Evolutionary conservation across 1,140 invertebrate species (phyloP), one percentile per base, ranked within the genome.

Genomic region (Coboldia fuscipes): DNA sequence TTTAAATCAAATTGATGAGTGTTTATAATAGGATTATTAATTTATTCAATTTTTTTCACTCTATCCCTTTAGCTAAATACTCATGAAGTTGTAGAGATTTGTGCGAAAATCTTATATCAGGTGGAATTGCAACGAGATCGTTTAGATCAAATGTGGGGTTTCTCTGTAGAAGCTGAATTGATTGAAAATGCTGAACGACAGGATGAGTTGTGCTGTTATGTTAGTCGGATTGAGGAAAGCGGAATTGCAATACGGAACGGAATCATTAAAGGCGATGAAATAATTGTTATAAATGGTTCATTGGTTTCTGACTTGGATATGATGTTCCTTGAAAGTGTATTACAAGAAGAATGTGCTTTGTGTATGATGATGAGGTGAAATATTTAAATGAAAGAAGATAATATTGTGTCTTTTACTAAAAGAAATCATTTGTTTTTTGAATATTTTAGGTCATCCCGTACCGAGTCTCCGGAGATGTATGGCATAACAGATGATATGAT

Each of bases 291-390:
- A 57, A 97, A 97, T 62, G 85, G 90, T 40, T 86, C 89, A 39
- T 86, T 96, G 49, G 89, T 97, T 28, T 88, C 83, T 41, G 90
- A 96, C 61, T 66, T 97, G 59, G 90, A 97, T 67, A 97, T 97
- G 90, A 96, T 97, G 81, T 96, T 92, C 65, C 70, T 97, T 48
- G 92, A 96, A 57, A 77, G 76, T 48, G 83, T 94, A 22, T 66
- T 97, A 37, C 86, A 94, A 60, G 90, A 96, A 57, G 89, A 93
- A 50, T 66, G 86, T 22, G 78, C 82, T 18, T 66, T 97, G n/a
- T 90, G 85, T 61, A 84, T 96, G 74, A 96, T 93, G 78, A 89
- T 96, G 72, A 70, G 89, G 65, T 68, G 54, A 53, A 45, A n/a
- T n/a, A n/a, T n/a, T n/a, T n/a, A n/a, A n/a, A n/a, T n/a, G n/a